Evolutionary conservation across 1,140 invertebrate species (phyloP), one percentile per base, ranked within the genome.

Genomic region (Bathynomus jamesi): DNA sequence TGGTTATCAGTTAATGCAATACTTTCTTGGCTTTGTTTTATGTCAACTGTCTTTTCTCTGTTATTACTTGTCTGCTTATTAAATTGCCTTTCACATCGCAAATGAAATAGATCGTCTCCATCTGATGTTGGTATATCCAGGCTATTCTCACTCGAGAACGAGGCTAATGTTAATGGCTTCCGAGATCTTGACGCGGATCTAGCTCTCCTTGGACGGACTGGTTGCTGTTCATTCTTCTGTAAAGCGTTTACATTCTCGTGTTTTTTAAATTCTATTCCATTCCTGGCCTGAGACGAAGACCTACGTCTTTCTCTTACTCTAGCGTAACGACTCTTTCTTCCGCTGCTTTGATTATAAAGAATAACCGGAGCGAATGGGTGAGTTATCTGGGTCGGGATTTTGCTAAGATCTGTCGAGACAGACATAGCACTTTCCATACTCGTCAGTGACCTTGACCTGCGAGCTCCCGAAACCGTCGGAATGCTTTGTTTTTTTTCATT

Each of bases 401-500:
- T 53, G 21, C 21, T 53, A 1, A 21, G 21, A 53, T 53, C 40
- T 11, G 2, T 53, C 13, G 40, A 53, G 11, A 53, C 21, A 53
- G 13, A 17, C 21, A 53, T 2, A 53, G 40, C 61, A 24, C 61
- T 63, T 63, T 63, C 27, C 27, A 24, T 28, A 24, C 61, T 63
- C 11, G 27, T 63, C 61, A 63, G 8, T 10, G 73, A 75, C 31
- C 32, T 67, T n/a, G 67, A 65, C 2, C 73, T 66, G 28, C 40
- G 40, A 5, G 70, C 69, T 27, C 73, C 71, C 28, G 32, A 31
- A 53, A 5, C 40, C 0, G 69, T 8, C n/a, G 64, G 64, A 31
- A 65, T 67, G 4, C 65, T 67, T 5, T 61, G 61, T 28, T 74
- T 64, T 40, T 70, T 70, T 65, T 74, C 71, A 10, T n/a, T 13